These are phyloP conservation scores for Bradypodion ventrale DNA, from an alignment of 2,797 vertebrate genomes.

Conservation along the genomic window DNA sequence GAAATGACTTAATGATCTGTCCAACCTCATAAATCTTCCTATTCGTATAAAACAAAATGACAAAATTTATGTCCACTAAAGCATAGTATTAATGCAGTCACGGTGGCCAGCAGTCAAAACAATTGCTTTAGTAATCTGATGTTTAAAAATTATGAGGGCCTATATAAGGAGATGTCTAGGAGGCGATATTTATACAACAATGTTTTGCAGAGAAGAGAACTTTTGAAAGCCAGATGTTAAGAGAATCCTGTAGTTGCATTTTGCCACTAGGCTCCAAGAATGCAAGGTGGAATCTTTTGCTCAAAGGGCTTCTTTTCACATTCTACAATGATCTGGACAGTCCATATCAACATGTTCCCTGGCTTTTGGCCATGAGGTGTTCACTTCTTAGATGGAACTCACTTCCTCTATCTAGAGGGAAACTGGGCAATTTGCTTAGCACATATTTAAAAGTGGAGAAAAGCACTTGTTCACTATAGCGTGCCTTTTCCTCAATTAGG, in stretches of 20 bases:
- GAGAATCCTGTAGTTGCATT: conserved; percentile 31
- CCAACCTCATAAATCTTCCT: conserved; percentile 74
- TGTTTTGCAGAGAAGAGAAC: conserved; percentile 32
- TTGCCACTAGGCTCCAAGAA: not conserved
- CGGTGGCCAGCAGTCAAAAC: conserved; percentile 38
- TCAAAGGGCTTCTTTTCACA: conserved; percentile 26
- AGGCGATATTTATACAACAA: conserved; percentile 20
- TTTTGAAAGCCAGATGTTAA: conserved; percentile 37
- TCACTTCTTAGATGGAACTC: not conserved
- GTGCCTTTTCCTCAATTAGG: too few species aligned
- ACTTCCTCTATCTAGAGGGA: not conserved
- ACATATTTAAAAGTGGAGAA: too few species aligned
- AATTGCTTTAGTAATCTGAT: conserved; percentile 45
- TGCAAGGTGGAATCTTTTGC: conserved; percentile 20
- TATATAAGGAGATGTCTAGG: conserved; percentile 28
- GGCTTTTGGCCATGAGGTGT: not conserved
- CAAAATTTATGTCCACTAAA: conserved; percentile 71
- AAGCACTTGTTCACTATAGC: too few species aligned
- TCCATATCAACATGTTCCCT: not conserved
- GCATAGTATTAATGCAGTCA: conserved; percentile 66
- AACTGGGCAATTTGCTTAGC: too few species aligned
- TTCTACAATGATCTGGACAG: not conserved
- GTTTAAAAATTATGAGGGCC: conserved; percentile 37
- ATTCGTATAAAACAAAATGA: conserved; percentile 62
- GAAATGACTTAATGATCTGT: conserved; percentile 74